Evolutionary conservation across 2,113 vertebrate species (phyloP).

Genomic region (Hystrix brachyura): DNA sequence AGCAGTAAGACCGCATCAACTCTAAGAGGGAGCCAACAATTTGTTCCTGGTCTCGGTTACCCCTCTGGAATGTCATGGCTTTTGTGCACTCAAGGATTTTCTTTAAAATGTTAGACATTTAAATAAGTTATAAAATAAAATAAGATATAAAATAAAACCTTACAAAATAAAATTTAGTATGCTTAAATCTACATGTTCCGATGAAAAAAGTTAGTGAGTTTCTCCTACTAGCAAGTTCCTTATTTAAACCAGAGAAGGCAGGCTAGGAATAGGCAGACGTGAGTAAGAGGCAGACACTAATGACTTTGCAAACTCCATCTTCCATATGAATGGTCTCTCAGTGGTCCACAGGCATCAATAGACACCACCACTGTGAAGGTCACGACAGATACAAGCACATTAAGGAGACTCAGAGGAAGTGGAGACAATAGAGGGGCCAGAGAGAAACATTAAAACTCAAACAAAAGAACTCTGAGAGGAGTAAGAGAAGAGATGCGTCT

Average conservation of each 20-base stretch:
- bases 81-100: neutral
- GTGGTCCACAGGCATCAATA: neutral
- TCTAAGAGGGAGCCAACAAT: neutral
- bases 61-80: neutral
- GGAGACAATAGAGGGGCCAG: neutral
- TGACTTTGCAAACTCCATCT: neutral
- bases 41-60: neutral
- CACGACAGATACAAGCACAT: neutral
- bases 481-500: neutral
- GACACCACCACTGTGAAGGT: neutral
- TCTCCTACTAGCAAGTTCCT: neutral
- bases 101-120: neutral
- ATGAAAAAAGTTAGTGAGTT: slow-evolving; percentile 10
- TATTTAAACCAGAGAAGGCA: slow-evolving; percentile 27
- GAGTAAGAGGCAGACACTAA: neutral
- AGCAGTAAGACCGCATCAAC: neutral
- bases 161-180: neutral
- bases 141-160: neutral
- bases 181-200: neutral
- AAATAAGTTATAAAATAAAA: neutral
- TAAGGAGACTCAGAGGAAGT: neutral
- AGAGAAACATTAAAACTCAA: neutral
- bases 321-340: slow-evolving; percentile 4
- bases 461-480: neutral
- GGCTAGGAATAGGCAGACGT: neutral